Percentiles rank a stretch among this genome's conserved stretches.
These are phyloP conservation scores for Tenthredo distinguenda DNA, from an alignment of 2,888 invertebrate species.

Conservation along the genomic window DNA sequence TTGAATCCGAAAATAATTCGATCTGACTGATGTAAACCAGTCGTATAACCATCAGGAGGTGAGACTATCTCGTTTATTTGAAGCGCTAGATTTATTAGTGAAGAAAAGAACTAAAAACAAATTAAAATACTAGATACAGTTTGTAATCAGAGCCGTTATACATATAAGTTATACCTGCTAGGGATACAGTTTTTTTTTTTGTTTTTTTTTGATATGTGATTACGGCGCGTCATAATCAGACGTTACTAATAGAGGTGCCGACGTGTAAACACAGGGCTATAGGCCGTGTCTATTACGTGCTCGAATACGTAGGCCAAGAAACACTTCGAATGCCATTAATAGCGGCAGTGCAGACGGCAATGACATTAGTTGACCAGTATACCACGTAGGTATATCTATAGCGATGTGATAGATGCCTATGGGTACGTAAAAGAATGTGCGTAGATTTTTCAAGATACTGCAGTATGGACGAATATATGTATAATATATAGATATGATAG, in stretches of 20 bases:
- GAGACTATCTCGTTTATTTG: not conserved
- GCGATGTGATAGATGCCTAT: not conserved
- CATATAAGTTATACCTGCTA: not conserved
- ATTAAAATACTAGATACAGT: not conserved
- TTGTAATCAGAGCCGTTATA: conserved; percentile 17
- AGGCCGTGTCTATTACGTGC: conserved; percentile 10
- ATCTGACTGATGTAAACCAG: not conserved
- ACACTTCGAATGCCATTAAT: conserved; percentile 37
- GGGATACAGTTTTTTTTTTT: not conserved
- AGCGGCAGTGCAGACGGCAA: not conserved
- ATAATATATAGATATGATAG: not conserved
- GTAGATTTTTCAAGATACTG: not conserved
- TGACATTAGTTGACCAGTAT: conserved; percentile 27
- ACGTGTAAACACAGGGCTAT: conserved; percentile 27
- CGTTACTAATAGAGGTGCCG: conserved; percentile 42
- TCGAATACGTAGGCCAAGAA: conserved; percentile 21
- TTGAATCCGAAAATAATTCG: not conserved
- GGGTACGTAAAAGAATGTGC: not conserved
- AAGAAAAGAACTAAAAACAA: not conserved
- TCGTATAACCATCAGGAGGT: not conserved
- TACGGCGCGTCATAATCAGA: conserved; percentile 36
- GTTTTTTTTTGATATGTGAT: not conserved
- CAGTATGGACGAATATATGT: not conserved
- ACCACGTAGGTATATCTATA: not conserved
- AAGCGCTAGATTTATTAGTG: not conserved